Conservation (phyloP, 2,888 invertebrate genomes). For the Xestia rhomboidea region DNA sequence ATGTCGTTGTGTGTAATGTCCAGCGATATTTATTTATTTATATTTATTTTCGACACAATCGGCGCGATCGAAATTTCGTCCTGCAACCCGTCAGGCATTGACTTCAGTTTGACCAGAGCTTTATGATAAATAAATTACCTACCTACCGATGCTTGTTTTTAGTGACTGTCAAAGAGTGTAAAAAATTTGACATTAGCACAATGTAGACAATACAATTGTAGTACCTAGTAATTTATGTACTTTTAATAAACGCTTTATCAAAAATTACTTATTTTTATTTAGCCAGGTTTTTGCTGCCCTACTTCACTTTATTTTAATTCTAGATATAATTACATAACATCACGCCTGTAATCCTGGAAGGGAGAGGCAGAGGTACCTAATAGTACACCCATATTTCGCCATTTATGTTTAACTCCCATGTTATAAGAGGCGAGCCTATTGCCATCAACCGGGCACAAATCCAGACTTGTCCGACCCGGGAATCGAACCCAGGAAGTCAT, state of each 20-base stretch:
- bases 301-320: background rate
- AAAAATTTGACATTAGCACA: constrained; percentile 17
- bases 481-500: too few species aligned
- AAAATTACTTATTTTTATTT: constrained; percentile 6
- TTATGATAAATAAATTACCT: background rate
- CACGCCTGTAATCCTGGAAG: too few species aligned
- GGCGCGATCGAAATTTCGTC: background rate
- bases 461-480: too few species aligned
- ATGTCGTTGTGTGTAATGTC: too few species aligned
- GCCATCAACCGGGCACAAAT: too few species aligned
- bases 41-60: background rate
- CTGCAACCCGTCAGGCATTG: background rate
- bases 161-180: background rate
- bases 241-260: constrained; percentile 39
- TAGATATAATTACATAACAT: too few species aligned
- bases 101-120: background rate
- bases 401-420: too few species aligned
- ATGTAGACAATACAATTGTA: constrained; percentile 16
- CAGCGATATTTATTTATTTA: too few species aligned
- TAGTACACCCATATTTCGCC: too few species aligned
- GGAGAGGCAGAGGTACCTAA: too few species aligned
- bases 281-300: background rate
- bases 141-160: background rate
- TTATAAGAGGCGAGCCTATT: too few species aligned
- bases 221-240: too few species aligned